These are phyloP conservation scores for Clarias fuscus DNA, from an alignment of 2,797 vertebrate species.

Conservation along the genomic window DNA sequence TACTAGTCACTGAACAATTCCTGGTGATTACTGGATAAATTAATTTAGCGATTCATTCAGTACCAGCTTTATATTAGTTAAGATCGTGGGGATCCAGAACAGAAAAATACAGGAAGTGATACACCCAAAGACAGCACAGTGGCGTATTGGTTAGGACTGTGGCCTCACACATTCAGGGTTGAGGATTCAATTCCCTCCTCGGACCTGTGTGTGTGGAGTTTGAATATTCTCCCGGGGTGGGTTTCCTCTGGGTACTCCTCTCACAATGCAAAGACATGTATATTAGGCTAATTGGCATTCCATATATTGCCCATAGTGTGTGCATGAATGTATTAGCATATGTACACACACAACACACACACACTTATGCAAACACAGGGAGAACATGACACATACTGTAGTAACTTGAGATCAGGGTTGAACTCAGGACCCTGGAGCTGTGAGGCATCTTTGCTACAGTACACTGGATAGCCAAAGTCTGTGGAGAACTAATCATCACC, in stretches of 20 bases:
- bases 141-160: no score
- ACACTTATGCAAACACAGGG: background rate
- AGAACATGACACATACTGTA: background rate
- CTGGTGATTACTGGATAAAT: background rate
- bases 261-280: no score
- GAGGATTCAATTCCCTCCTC: no score
- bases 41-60: background rate
- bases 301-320: no score
- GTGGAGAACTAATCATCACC: background rate
- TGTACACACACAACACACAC: background rate
- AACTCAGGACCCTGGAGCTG: background rate
- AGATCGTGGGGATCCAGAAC: background rate
- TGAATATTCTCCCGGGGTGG: no score
- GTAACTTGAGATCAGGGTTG: background rate
- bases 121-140: background rate
- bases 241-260: no score
- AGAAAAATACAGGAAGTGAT: background rate
- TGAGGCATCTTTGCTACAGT: background rate
- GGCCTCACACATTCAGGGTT: no score
- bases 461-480: background rate
- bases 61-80: background rate
- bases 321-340: no score
- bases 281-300: no score
- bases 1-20: background rate
- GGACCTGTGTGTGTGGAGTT: no score